These are phyloP conservation scores for Drosophila colorata DNA, from an alignment of 2,888 invertebrate genomes.

Conservation along the genomic window DNA sequence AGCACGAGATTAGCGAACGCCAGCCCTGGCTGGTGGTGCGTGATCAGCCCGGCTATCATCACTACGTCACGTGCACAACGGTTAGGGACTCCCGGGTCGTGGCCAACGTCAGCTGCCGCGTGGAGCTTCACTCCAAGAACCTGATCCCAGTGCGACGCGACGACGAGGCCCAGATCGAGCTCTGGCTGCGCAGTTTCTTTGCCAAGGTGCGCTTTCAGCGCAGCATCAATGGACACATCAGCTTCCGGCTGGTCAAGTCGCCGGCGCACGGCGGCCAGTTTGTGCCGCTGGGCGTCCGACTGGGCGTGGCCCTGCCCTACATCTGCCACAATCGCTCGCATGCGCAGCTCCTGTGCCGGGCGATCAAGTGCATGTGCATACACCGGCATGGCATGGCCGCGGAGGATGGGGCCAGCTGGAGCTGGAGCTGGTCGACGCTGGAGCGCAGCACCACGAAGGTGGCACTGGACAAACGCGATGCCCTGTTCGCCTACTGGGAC, in stretches of 20 bases:
- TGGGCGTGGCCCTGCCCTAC: conserved; percentile 93
- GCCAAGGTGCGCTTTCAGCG: conserved; percentile 88
- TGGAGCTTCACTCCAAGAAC: conserved; percentile 89
- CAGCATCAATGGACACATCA: conserved; percentile 91
- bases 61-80: conserved; percentile 93
- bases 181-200: conserved; percentile 91
- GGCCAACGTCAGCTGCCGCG: conserved; percentile 92
- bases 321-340: conserved; percentile 91
- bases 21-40: conserved; percentile 92
- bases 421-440: conserved; percentile 82
- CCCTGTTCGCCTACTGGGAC: conserved; percentile 93
- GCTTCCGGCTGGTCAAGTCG: conserved; percentile 90
- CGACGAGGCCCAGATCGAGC: conserved; percentile 87
- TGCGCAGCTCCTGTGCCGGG: conserved; percentile 87
- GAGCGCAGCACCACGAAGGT: conserved; percentile 61
- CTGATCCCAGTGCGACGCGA: conserved; percentile 87
- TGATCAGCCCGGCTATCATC: conserved; percentile 89
- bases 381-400: conserved; percentile 86
- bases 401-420: conserved; percentile 70
- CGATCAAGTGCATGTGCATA: conserved; percentile 87
- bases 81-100: conserved; percentile 91
- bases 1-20: conserved; percentile 89
- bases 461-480: conserved; percentile 92
- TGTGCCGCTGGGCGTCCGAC: conserved; percentile 89
- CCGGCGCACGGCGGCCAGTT: conserved; percentile 87